These are phyloP conservation scores for Dolichoris vasculosae DNA, from an alignment of 1,140 invertebrate species.

Conservation along the genomic window DNA sequence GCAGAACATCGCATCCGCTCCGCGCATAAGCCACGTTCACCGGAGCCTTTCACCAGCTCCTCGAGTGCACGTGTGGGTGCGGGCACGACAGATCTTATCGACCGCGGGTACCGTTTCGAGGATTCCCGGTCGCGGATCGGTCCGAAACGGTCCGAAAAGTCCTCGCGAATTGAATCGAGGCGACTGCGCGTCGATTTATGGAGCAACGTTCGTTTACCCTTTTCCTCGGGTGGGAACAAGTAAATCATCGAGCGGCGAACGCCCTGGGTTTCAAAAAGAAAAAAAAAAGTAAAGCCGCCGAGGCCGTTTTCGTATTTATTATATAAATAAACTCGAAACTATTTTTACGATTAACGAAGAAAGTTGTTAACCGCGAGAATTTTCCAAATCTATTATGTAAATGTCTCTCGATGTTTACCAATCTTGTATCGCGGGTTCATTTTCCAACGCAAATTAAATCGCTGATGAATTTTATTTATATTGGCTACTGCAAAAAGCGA, in stretches of 20 bases:
- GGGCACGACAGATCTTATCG: constrained; percentile 19
- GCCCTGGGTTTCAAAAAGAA: background rate
- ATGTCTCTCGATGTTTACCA: background rate
- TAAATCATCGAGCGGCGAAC: background rate
- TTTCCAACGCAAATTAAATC: background rate
- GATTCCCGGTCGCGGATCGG: too few relatives aligned
- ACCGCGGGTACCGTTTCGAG: background rate
- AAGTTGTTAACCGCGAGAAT: background rate
- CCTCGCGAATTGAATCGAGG: too few relatives aligned
- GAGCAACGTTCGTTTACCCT: background rate
- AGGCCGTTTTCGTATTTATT: background rate
- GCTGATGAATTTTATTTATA: background rate
- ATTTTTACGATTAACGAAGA: background rate
- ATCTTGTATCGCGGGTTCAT: background rate
- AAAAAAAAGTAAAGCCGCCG: background rate
- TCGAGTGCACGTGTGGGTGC: constrained; percentile 3
- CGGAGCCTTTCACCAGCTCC: constrained; percentile 38
- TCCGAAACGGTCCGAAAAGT: too few relatives aligned
- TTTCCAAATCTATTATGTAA: background rate
- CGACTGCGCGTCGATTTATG: background rate
- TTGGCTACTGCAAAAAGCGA: background rate
- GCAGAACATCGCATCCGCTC: constrained; percentile 35
- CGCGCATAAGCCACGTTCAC: constrained; percentile 21
- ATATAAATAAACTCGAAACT: background rate
- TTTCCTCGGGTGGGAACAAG: background rate